Evolutionary conservation across 30 jellyfish, hydroid and myxozoan genomes (phyloP).

Genomic region (Mastigias papua): DNA sequence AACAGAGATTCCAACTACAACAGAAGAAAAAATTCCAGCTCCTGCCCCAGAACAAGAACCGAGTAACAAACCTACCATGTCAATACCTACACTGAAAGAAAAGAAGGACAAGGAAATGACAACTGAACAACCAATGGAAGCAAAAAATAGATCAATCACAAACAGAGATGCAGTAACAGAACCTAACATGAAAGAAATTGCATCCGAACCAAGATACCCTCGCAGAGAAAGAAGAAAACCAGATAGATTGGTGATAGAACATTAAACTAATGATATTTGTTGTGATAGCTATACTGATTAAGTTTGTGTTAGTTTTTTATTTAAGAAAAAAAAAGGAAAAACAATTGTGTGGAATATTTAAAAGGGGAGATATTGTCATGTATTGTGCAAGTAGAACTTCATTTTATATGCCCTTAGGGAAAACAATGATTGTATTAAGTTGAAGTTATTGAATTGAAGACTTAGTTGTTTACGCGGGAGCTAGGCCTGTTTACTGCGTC

Average conservation of each 20-base stretch:
- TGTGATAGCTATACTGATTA: constrained; percentile 26
- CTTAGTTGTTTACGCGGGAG: constrained; percentile 34
- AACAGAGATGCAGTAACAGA: neutral
- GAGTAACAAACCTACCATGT: constrained; percentile 23
- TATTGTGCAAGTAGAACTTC: constrained; percentile 15
- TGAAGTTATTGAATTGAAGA: constrained; percentile 34
- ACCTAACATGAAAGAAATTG: constrained; percentile 40
- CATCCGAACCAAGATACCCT: constrained; percentile 51
- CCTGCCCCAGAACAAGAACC: constrained; percentile 14
- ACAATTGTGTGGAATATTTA: constrained; percentile 19
- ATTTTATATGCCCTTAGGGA: constrained; percentile 17
- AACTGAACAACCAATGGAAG: constrained; percentile 19
- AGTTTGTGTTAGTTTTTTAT: neutral
- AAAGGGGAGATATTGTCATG: constrained; percentile 39
- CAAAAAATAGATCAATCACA: constrained; percentile 10
- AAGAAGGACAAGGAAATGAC: constrained; percentile 36
- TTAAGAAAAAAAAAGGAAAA: neutral
- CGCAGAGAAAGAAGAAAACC: constrained; percentile 49
- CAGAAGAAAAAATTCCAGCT: constrained; percentile 13
- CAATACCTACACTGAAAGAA: constrained; percentile 33
- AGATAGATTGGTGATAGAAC: constrained; percentile 37
- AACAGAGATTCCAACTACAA: constrained; percentile 11
- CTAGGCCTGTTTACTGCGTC: constrained; percentile 16
- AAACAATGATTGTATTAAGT: constrained; percentile 26
- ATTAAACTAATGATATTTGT: constrained; percentile 19